phyloP scores from a whole-genome alignment of 2,113 vertebrate genomes.

The Coryphaenoides rupestris region DNA sequence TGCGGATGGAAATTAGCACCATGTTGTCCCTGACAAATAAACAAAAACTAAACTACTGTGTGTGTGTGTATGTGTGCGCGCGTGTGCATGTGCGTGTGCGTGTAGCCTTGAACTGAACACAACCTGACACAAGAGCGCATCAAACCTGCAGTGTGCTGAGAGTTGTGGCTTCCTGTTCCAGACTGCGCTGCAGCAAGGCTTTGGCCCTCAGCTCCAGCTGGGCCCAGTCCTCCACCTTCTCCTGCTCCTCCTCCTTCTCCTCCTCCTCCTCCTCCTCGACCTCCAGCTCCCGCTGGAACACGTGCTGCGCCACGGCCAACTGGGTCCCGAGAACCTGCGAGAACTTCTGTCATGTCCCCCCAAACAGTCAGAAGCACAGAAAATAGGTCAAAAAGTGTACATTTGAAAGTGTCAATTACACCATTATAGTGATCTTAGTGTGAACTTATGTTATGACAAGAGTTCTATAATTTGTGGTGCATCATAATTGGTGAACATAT shows the following conservation, averaged over 20 bases:
- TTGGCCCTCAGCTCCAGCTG: conserved; percentile 69
- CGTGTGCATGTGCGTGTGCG: too few species aligned
- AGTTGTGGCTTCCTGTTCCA: conserved; percentile 69
- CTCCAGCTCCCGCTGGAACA: conserved; percentile 64
- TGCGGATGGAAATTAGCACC: too few species aligned
- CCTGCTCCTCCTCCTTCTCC: conserved; percentile 68
- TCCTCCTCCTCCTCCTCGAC: conserved; percentile 67
- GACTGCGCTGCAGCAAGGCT: conserved; percentile 70
- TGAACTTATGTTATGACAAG: too few species aligned
- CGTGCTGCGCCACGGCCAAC: conserved; percentile 64
- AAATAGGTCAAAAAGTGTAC: too few species aligned
- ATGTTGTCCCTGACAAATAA: too few species aligned
- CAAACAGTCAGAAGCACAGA: too few species aligned
- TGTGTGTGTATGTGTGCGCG: too few species aligned
- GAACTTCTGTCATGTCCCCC: conserved; percentile 82
- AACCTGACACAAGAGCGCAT: conserved; percentile 13
- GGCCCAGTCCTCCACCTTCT: conserved; percentile 65
- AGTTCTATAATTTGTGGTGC: too few species aligned
- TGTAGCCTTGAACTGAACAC: not conserved
- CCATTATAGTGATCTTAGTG: too few species aligned
- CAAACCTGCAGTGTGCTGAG: conserved; percentile 79
- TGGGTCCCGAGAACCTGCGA: conserved; percentile 75
- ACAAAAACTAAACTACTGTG: too few species aligned
- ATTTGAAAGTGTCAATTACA: too few species aligned
- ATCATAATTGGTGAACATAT: too few species aligned